These are phyloP conservation scores for Microhierax caerulescens DNA, from an alignment of 2,797 vertebrate species.

Conservation along the genomic window DNA sequence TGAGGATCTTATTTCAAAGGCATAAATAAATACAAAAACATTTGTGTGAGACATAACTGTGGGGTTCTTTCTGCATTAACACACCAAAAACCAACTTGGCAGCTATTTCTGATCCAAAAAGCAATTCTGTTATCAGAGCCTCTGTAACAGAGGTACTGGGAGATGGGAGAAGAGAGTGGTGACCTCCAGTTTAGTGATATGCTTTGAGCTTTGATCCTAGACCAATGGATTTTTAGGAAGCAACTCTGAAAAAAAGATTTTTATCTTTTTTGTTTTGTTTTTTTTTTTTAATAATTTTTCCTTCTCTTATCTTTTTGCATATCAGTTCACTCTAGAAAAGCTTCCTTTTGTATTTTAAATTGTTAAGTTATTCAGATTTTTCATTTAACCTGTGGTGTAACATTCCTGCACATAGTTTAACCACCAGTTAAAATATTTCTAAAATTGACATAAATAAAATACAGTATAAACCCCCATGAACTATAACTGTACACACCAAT, in stretches of 20 bases:
- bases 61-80: background rate
- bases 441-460: background rate
- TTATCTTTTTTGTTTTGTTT: background rate
- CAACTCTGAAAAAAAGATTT: background rate
- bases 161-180: background rate
- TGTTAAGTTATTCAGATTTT: background rate
- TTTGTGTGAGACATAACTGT: background rate
- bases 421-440: background rate
- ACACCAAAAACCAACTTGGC: fast-evolving
- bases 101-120: background rate
- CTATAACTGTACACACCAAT: background rate
- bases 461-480: background rate
- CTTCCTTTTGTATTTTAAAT: background rate
- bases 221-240: background rate
- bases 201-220: background rate
- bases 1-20: background rate
- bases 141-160: background rate
- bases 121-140: background rate
- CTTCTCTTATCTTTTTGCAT: background rate
- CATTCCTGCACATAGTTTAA: background rate
- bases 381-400: background rate
- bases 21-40: background rate
- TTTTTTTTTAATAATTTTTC: background rate
- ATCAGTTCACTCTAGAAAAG: background rate
- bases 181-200: background rate